Evolutionary conservation across 2,113 vertebrate genomes (phyloP), one percentile per base, ranked within the genome.

Genomic region (Epinephelus moara): DNA sequence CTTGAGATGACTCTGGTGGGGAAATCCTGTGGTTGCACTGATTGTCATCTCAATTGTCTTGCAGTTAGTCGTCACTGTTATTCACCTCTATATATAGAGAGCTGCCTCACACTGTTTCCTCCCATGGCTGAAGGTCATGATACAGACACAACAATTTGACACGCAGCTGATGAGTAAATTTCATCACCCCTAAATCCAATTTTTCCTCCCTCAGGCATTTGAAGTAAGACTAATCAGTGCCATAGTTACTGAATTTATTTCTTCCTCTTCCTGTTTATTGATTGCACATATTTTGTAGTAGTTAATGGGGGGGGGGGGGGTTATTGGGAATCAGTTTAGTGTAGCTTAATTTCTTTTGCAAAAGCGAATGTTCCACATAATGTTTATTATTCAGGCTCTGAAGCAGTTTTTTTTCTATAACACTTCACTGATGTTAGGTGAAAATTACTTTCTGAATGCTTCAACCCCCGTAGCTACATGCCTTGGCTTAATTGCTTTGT

Each of bases 1-100:
- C 30, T 47, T 40, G 49, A 85, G 66, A 75, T 52, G 18, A 78
- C 75, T 85, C 75, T 83, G 81, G 55, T 71, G 47, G 70, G 94
- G 94, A 96, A 95, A 95, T 96, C 94, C 94, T 96, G 93, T 91
- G 93, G 89, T 82, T 74, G 59, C 84, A 70, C 47, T 9, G 49
- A 91, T 86, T 90, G 83, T 81, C 82, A 86, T 92, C 90, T 87
- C 62, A 50, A 75, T 92, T 91, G 91, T 93, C 91, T 85, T 76
- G 81, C 71, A 89, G 33, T 64, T 60, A 78, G 49, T 80, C 52
- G 75, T 82, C 61, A 77, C 69, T 74, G 84, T 86, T 89, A 73
- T 75, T 84, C 71, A 50, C 53, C 62, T 80, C 88, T 93, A 88
- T 90, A 80, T 88, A 89, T 83, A 89, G 63, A 80, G 55, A 47